Percentiles rank a stretch among this genome's conserved stretches.
Conservation (phyloP, 1,140 invertebrate genomes). For the Frieseomelitta varia region DNA sequence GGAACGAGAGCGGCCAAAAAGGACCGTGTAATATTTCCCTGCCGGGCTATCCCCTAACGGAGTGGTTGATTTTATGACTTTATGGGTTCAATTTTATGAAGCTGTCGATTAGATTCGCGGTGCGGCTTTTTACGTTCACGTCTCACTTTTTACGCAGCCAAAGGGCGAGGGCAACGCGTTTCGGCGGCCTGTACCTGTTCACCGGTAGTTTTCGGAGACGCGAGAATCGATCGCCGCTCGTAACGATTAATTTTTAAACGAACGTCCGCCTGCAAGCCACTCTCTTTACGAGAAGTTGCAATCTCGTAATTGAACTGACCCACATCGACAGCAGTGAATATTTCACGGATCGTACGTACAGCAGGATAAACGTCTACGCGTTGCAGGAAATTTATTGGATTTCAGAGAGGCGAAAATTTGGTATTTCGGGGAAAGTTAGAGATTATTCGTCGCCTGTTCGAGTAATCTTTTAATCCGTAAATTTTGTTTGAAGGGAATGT, state of each 20-base stretch:
- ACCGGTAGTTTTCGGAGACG: neutral
- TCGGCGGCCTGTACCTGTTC: slow-evolving; percentile 9
- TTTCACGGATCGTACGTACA: too few relatives aligned
- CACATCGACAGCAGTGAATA: neutral
- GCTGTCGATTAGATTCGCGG: slow-evolving; percentile 81
- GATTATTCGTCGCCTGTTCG: neutral
- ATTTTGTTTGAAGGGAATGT: neutral
- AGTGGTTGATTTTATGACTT: slow-evolving; percentile 81
- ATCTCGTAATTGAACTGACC: neutral
- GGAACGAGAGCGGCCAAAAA: slow-evolving; percentile 72
- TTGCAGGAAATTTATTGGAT: too few relatives aligned
- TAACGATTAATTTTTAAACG: neutral
- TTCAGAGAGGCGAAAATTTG: too few relatives aligned
- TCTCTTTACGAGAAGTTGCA: neutral
- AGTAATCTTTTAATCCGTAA: neutral
- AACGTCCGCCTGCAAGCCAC: neutral
- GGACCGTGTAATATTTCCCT: slow-evolving; percentile 76
- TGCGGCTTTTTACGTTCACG: slow-evolving; percentile 63
- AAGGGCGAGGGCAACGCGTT: slow-evolving; percentile 3
- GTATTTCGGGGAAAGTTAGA: neutral
- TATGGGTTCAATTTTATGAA: slow-evolving; percentile 80
- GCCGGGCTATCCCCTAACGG: slow-evolving; percentile 59
- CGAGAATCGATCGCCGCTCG: neutral
- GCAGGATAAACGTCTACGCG: too few relatives aligned
- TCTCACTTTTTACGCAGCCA: slow-evolving; percentile 49